A percentile compares a stretch with the other conserved stretches of the same genome.
These are phyloP conservation scores for Caranx ignobilis DNA, from an alignment of 2,113 vertebrate genomes.

Conservation along the genomic window DNA sequence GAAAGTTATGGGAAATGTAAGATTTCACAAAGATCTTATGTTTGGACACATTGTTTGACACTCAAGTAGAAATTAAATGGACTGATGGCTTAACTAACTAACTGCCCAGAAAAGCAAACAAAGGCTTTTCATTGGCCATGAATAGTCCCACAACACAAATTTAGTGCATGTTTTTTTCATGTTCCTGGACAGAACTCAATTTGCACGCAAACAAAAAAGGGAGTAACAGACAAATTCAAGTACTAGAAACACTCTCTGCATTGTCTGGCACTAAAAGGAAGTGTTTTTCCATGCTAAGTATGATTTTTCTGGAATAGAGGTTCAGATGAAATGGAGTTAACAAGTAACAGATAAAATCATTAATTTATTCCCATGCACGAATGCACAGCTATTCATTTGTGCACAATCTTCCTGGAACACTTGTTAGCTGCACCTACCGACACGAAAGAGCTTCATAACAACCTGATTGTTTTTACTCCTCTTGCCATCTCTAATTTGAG, in stretches of 20 bases:
- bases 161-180: background rate
- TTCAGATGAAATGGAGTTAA: background rate
- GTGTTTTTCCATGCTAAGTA: conserved; percentile 23
- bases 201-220: background rate
- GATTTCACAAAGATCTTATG: background rate
- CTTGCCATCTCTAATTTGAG: conserved; percentile 72
- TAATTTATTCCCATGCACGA: background rate
- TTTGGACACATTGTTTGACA: background rate
- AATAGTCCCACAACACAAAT: background rate
- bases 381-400: background rate
- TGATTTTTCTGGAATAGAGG: conserved; percentile 17
- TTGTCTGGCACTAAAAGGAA: conserved; percentile 2
- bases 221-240: background rate
- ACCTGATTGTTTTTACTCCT: conserved; percentile 60
- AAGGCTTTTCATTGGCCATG: background rate
- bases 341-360: background rate
- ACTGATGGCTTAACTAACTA: background rate
- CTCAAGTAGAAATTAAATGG: background rate
- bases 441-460: conserved; percentile 43
- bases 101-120: background rate
- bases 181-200: background rate
- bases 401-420: conserved; percentile 25
- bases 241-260: background rate
- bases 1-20: background rate
- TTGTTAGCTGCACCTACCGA: conserved; percentile 25